These are phyloP conservation scores for Pararge aegeria DNA, from an alignment of 1,140 invertebrate genomes.

Conservation along the genomic window DNA sequence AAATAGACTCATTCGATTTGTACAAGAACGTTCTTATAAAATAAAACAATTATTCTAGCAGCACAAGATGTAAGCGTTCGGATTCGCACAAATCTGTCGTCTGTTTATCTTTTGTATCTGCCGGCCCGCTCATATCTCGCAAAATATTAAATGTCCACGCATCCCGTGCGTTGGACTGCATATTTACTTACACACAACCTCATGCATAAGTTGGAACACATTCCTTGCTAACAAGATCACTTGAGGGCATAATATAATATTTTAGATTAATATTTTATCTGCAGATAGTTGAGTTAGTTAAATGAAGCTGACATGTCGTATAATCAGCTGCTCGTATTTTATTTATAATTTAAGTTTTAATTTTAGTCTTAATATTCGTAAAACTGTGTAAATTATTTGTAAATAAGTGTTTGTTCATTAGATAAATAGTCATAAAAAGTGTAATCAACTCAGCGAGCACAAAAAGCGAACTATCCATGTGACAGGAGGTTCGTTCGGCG, in stretches of 20 bases:
- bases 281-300: background rate
- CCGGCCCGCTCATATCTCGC: conserved; percentile 27
- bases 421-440: too few relatives aligned
- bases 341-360: too few relatives aligned
- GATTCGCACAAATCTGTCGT: conserved; percentile 36
- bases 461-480: too few relatives aligned
- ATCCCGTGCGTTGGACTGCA: conserved; percentile 22
- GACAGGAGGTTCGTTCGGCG: too few relatives aligned
- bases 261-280: background rate
- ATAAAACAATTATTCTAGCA: conserved; percentile 21
- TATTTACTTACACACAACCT: conserved; percentile 21
- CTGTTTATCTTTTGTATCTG: conserved; percentile 32
- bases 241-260: background rate
- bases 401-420: too few relatives aligned
- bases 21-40: conserved; percentile 3
- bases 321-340: too few relatives aligned
- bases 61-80: conserved; percentile 27
- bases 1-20: conserved; percentile 7
- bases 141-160: conserved; percentile 35
- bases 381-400: too few relatives aligned
- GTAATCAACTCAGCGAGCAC: too few relatives aligned
- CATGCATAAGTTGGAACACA: background rate
- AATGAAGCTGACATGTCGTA: too few relatives aligned
- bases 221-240: conserved; percentile 1
- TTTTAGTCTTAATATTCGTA: too few relatives aligned